Base-by-base conservation (phyloP, 1,140 invertebrate species). In the Ridgeia piscesae region DNA sequence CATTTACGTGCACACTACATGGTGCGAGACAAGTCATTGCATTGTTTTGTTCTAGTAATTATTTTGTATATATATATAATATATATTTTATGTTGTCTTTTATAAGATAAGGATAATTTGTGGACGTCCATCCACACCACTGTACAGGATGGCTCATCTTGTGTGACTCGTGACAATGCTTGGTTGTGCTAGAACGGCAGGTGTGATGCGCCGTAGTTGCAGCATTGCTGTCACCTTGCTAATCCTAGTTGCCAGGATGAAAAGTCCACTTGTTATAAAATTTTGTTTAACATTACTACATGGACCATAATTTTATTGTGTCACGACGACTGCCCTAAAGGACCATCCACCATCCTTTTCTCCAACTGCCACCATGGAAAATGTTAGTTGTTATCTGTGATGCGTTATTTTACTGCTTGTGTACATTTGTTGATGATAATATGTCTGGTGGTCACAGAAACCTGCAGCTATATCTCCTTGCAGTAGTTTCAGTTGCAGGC, bases 81-180 rank as follows among this genome's bases (percentile, higher is more conserved):
- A 77, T 77, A 77, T 77, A 77, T 77, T 77, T 77, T 77, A 77
- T 77, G 58, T 77, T 77, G 58, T 77, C 58, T 77, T 77, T 77
- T 77, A 77, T 77, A 77, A 77, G 58, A 21, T 77, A 77, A 77
- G 58, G 58, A 77, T 77, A 77, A 77, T 77, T 77, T 77, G 58
- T 77, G 58, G 58, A 77, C 17, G 58, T 77, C 58, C 58, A 77
- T 77, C 58, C 58, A 77, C 58, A 77, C 58, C 11, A 77, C 58
- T 77, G 58, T 77, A 77, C 58, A 42, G 42, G 42, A 42, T 42
- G 42, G 58, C 27, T 27, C 58, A 31, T 31, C 27, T 77, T 77
- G 58, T 31, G 27, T 21, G 17, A 77, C 58, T 77, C 27, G 58
- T 27, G 58, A 77, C 58, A 21, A 77, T 77, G 58, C 58, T 77